Conservation (phyloP, 2,888 invertebrate genomes). For the Euzetes globulus region DNA sequence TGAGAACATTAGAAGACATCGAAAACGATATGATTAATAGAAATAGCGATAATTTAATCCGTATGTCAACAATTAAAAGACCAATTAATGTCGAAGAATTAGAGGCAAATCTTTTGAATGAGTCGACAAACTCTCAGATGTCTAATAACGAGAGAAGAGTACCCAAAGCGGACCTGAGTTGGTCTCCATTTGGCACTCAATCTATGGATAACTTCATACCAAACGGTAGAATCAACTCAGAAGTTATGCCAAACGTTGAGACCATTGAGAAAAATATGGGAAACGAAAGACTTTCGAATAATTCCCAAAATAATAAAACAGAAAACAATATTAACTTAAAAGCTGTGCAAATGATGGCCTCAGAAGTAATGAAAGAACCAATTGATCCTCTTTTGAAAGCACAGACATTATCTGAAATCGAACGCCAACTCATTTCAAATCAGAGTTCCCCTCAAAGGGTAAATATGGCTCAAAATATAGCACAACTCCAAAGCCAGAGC, state of each 20-base stretch:
- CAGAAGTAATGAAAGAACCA: not conserved
- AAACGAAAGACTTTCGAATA: not conserved
- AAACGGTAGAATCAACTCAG: not conserved
- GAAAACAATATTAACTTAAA: not conserved
- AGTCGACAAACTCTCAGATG: not conserved
- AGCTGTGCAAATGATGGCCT: not conserved
- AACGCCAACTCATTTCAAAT: not conserved
- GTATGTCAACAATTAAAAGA: constrained; percentile 10
- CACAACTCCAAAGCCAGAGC: not conserved
- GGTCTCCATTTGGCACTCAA: not conserved
- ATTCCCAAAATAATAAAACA: not conserved
- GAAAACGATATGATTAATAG: constrained; percentile 14
- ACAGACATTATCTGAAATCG: constrained; percentile 18
- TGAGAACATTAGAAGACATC: constrained; percentile 24
- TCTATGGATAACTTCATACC: not conserved
- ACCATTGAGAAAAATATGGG: not conserved
- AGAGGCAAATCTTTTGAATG: constrained; percentile 20
- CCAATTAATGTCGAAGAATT: constrained; percentile 33
- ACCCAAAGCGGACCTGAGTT: not conserved
- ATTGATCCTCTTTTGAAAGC: constrained; percentile 14
- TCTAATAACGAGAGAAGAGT: not conserved
- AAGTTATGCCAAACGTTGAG: not conserved
- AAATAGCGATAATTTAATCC: constrained; percentile 4
- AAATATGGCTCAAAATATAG: not conserved
- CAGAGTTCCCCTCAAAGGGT: not conserved